A percentile compares a stretch with the other conserved stretches of the same genome.
These are phyloP conservation scores for Diplogasteroides magnus DNA, from an alignment of 1,140 invertebrate genomes.

Conservation along the genomic window DNA sequence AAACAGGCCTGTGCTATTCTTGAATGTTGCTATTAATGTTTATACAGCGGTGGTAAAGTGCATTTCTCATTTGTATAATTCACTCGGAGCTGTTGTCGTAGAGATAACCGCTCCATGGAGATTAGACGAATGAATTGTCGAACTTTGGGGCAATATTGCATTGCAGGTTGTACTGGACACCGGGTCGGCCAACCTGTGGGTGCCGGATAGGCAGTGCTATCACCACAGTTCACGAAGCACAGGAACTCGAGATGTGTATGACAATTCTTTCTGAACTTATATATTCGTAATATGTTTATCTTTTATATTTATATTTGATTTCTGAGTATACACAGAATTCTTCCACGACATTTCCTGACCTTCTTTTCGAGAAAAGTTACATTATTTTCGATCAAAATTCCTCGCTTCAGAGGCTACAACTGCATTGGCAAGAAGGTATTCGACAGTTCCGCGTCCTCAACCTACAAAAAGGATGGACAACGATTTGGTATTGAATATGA, in stretches of 20 bases:
- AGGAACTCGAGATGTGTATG: neutral
- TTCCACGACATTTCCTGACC: conserved; percentile 1
- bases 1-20: too few relatives aligned
- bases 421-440: conserved; percentile 28
- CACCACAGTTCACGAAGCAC: neutral
- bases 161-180: conserved; percentile 37
- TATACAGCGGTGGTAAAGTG: too few relatives aligned
- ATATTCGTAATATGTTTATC: conserved; percentile 3
- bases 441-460: conserved; percentile 23
- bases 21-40: too few relatives aligned
- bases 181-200: conserved; percentile 33
- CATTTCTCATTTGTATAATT: too few relatives aligned
- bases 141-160: too few relatives aligned
- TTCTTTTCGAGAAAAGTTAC: neutral
- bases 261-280: neutral
- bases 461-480: conserved; percentile 18
- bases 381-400: neutral
- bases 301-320: neutral
- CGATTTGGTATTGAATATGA: conserved; percentile 25
- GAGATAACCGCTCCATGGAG: too few relatives aligned
- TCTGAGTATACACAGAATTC: conserved; percentile 1
- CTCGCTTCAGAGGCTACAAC: neutral
- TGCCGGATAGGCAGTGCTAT: conserved; percentile 23
- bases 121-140: too few relatives aligned
- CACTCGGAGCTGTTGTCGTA: too few relatives aligned